Base-by-base conservation (phyloP, 2,113 vertebrate genomes). In the Eleginops maclovinus region DNA sequence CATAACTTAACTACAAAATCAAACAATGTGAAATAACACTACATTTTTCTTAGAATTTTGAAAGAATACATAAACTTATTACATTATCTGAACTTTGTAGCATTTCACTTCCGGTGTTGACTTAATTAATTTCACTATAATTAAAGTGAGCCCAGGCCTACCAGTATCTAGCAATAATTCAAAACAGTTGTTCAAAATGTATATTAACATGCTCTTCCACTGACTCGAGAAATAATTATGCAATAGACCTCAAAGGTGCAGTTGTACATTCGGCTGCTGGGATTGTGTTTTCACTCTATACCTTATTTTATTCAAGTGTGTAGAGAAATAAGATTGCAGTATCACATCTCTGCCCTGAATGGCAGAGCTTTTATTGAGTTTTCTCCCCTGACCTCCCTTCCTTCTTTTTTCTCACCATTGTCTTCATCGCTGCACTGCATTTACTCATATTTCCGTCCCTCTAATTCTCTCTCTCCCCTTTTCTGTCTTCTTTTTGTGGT, bases 401-500 rank as follows among this genome's bases (percentile, higher is more conserved):
- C 43, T 58, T 28, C 11, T 40, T 41, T 46, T 43, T 72, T 72
- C 83, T 59, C 70, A 75, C 51, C 28, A 74, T 81, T 78, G 77
- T 86, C 82, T 82, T 22, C 58, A 46, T 59, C 59, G 54, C 66
- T 66, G 53, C 14, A 28, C 56, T 79, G 51, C 72, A 72, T 80
- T 82, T 81, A 72, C 68, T 60, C 75, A 67, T 84, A 63, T 50
- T 56, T 87, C 74, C 36, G 49, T 84, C 75, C 72, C 61, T 86
- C 79, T 86, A 86, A 83, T 91, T 85, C 78, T 71, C 46, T 3
- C 28, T 73, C 59, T 72, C 41, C 60, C 58, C 56, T 66, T 47
- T 28, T 75, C 77, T 84, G 58, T 85, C 66, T 28, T 81, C 72
- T 41, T 60, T 47, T 62, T 78, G 9, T 84, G 69, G 77, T 66